Conservation (phyloP, 2,797 vertebrate genomes). For the Sorex maritimensis region DNA sequence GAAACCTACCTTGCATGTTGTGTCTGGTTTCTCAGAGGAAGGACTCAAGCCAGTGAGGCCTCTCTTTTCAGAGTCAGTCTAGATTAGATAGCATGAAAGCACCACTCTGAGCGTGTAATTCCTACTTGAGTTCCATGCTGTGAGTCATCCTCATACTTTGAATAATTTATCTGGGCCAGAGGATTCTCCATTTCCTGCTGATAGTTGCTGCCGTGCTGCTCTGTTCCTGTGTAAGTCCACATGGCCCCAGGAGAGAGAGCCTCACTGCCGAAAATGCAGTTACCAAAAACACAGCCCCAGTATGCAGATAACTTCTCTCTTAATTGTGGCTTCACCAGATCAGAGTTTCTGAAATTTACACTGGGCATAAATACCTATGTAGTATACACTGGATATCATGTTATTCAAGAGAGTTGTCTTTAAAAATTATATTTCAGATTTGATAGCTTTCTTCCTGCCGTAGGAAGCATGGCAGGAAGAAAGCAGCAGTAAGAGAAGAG, state of each 20-base stretch:
- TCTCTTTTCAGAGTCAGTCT: constrained; percentile 33
- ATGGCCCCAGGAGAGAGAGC: neutral
- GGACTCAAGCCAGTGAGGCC: neutral
- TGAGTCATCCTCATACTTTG: neutral
- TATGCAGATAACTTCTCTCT: neutral
- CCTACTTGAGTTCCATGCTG: neutral
- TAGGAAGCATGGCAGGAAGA: too few species aligned
- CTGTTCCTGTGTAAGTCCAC: neutral
- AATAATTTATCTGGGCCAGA: constrained; percentile 39
- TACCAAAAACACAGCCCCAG: neutral
- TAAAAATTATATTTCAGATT: neutral
- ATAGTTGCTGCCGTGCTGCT: neutral
- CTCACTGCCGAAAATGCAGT: rapidly evolving
- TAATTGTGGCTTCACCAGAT: neutral
- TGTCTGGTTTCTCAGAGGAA: constrained; percentile 34
- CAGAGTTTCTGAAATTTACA: neutral
- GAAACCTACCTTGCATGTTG: neutral
- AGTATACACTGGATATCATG: neutral
- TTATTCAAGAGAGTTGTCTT: constrained; percentile 24
- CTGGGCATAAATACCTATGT: neutral
- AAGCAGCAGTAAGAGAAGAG: too few species aligned
- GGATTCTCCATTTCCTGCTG: neutral
- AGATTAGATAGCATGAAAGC: neutral
- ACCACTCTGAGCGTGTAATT: constrained; percentile 6
- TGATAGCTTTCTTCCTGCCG: neutral